Evolutionary conservation across 2,888 invertebrate species (phyloP), one percentile per base, ranked within the genome.

Genomic region (Girardia tigrina): DNA sequence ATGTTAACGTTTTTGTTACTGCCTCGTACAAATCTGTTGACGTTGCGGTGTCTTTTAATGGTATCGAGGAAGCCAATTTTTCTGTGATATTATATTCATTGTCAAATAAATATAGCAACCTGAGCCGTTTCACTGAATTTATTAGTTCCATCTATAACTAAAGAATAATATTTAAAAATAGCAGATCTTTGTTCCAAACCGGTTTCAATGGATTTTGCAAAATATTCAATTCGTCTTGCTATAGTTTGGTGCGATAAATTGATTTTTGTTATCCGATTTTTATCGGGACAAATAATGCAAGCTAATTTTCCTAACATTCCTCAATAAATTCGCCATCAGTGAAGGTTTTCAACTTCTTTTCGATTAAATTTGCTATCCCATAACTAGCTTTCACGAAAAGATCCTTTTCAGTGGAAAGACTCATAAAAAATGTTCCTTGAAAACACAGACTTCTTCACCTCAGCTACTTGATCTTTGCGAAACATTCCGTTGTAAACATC

Each of bases 51-150:
- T n/a, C 56, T 56, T n/a, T 4, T 56, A 56, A 56, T 56, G 56
- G 56, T 56, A 56, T n/a, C n/a, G 23, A 56, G 4, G n/a, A 56
- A 56, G 56, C 56, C 56, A 56, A 8, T n/a, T 56, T 23, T 8
- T 56, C 56, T 8, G 56, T 56, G 56, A 56, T 56, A 56, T 56
- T 56, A 56, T 56, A 56, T 56, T 56, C 56, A 56, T 56, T 56
- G 4, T 56, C 56, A 56, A 56, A 56, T 56, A 56, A n/a, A n/a
- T 8, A 56, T 56, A 56, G 56, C 8, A 56, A 56, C 8, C n/a
- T 56, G n/a, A 8, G 56, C 56, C 4, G 36, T 56, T 20, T 56
- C 56, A 8, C 8, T 56, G n/a, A 16, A 4, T 20, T 56, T 23
- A 56, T n/a, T 56, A 56, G 20, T 56, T 56, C 23, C 4, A 56